A percentile compares a stretch with the other conserved stretches of the same genome.
Evolutionary conservation across 2,888 invertebrate species (phyloP).

Genomic region (Rhingia rostrata): DNA sequence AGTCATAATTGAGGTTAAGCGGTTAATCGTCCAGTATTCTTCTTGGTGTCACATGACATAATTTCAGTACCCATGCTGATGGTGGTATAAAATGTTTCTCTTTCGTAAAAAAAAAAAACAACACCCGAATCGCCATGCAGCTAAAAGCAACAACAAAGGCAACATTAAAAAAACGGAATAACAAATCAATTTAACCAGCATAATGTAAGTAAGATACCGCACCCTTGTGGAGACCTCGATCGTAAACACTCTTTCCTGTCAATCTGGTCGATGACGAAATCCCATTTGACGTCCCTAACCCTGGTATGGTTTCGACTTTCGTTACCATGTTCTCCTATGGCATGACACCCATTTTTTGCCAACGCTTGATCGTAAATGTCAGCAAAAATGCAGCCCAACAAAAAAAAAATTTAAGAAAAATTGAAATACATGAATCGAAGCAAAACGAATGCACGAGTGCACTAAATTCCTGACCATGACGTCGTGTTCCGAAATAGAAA

Average conservation of each 20-base stretch:
- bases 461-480: conserved; percentile 35
- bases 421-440: conserved; percentile 25
- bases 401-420: neutral
- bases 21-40: conserved; percentile 1
- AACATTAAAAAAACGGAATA: conserved; percentile 1
- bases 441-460: conserved; percentile 58
- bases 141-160: conserved; percentile 6
- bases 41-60: conserved; percentile 35
- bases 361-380: conserved; percentile 39
- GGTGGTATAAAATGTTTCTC: neutral
- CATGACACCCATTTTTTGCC: conserved; percentile 13
- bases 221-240: conserved; percentile 1
- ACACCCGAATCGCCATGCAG: conserved; percentile 7
- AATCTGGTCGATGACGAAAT: conserved; percentile 52
- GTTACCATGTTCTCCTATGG: conserved; percentile 15
- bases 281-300: conserved; percentile 43
- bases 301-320: conserved; percentile 9
- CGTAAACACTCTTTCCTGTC: conserved; percentile 12
- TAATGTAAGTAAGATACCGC: conserved; percentile 1
- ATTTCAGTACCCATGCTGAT: conserved; percentile 15
- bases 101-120: conserved; percentile 8
- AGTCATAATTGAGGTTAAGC: conserved; percentile 6
- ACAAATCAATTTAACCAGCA: conserved; percentile 9
- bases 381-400: conserved; percentile 15
- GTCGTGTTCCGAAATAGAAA: conserved; percentile 33